phyloP scores from a whole-genome alignment of 1,140 invertebrate species.

The Aphelenchoides fujianensis region DNA sequence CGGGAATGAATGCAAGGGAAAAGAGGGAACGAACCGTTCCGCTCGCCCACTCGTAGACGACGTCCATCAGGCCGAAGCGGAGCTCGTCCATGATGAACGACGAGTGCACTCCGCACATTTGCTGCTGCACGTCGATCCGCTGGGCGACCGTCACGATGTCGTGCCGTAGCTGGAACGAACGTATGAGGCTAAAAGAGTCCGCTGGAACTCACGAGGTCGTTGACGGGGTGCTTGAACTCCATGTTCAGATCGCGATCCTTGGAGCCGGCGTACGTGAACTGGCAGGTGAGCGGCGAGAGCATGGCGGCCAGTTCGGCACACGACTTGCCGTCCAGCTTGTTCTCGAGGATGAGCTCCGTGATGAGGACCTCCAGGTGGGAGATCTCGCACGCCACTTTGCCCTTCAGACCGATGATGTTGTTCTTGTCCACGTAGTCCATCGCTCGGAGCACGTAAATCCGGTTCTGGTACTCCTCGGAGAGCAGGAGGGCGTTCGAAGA shows the following conservation, averaged over 20 bases:
- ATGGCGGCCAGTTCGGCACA: slow-evolving; percentile 80
- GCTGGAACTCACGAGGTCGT: background rate
- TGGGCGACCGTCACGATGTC: slow-evolving; percentile 66
- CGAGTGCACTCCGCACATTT: slow-evolving; percentile 64
- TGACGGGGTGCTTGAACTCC: slow-evolving; percentile 14
- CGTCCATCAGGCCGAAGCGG: slow-evolving; percentile 84
- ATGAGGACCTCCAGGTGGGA: slow-evolving; percentile 68
- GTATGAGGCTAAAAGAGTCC: slow-evolving; percentile 29
- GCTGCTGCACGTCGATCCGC: slow-evolving; percentile 64
- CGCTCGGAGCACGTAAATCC: slow-evolving; percentile 76
- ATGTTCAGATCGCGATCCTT: background rate
- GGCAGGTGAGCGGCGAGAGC: slow-evolving; percentile 66
- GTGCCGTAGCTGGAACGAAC: slow-evolving; percentile 65
- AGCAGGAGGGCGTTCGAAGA: slow-evolving; percentile 80
- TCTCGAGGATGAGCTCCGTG: slow-evolving; percentile 89
- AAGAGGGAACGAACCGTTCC: slow-evolving; percentile 68
- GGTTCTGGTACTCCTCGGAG: slow-evolving; percentile 81
- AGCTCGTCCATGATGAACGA: slow-evolving; percentile 69
- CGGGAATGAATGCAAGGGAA: slow-evolving; percentile 32
- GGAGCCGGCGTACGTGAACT: slow-evolving; percentile 70
- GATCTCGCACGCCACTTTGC: slow-evolving; percentile 89
- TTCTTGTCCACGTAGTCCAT: slow-evolving; percentile 72
- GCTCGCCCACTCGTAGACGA: slow-evolving; percentile 87
- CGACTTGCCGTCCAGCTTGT: slow-evolving; percentile 71
- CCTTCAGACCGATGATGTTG: slow-evolving; percentile 76